Evolutionary conservation across 2,888 invertebrate genomes (phyloP), one percentile per base, ranked within the genome.

Genomic region (Agriopis leucophaearia): DNA sequence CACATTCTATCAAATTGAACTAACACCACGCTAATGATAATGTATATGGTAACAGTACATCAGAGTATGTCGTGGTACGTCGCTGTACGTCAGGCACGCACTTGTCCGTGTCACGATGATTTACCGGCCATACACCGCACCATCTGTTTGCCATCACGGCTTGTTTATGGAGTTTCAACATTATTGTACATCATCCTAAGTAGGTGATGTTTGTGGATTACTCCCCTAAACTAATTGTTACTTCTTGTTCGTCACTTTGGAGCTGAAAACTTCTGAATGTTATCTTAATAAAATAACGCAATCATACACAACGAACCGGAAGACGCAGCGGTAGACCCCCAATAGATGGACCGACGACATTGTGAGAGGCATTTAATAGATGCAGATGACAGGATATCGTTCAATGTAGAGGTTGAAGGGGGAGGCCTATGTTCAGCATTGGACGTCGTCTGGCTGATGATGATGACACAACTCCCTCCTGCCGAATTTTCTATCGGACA

Each of bases 141-240:
- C 83, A 84, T 84, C 83, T 84, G 83, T 65, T 79, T 38, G 75
- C 79, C 83, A 82, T 83, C 81, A 79, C 48, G 44, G 50, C 47
- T 71, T 55, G 72, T 70, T 66, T 74, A 71, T 74, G 63, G 63
- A 35, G 45, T 61, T 58, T 62, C 58, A 63, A 61, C 56, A 51
- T 67, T 51, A 47, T 44, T 13, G 27, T 56, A 40, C 15, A 18
- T 1, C 45, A 51, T 50, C 18, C 36, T 62, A 36, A 54, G 16
- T 54, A 27, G 56, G 10, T 44, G 18, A 40, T 42, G 13, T 8
- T 8, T 8, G 38, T 40, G 9, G 8, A n/a, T 40, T 16, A 54
- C 40, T 54, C 15, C 16, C 16, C 15, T 13, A 15, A 8, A 36
- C 18, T 27, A 3, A 5, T 45, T n/a, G 15, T 6, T 5, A 12